These are phyloP conservation scores for Thereva unica DNA, from an alignment of 2,888 invertebrate genomes.

Conservation along the genomic window DNA sequence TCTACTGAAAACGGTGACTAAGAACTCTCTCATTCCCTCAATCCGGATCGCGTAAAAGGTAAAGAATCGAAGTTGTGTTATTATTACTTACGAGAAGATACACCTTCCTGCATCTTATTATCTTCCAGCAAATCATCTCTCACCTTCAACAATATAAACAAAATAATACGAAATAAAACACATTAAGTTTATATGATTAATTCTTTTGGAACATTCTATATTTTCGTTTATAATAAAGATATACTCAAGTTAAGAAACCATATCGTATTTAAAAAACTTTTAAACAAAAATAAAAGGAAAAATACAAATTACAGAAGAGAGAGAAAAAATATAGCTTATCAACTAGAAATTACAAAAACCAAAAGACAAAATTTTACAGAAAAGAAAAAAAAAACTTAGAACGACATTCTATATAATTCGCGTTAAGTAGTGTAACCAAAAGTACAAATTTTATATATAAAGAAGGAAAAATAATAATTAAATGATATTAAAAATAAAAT, in stretches of 20 bases:
- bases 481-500: too few species aligned
- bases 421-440: neutral
- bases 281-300: slow-evolving; percentile 36
- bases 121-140: too few species aligned
- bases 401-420: slow-evolving; percentile 4
- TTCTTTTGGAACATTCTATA: slow-evolving; percentile 27
- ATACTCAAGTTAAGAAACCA: slow-evolving; percentile 33
- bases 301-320: neutral
- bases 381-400: neutral
- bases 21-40: too few species aligned
- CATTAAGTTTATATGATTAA: neutral
- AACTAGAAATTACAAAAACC: slow-evolving; percentile 2
- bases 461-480: too few species aligned
- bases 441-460: too few species aligned
- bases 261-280: slow-evolving; percentile 41
- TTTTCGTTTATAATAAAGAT: slow-evolving; percentile 23
- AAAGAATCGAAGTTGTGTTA: too few species aligned
- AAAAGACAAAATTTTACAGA: neutral
- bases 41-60: too few species aligned
- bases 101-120: too few species aligned
- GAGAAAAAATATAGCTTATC: slow-evolving; percentile 15
- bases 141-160: too few species aligned
- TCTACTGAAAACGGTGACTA: too few species aligned
- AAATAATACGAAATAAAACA: too few species aligned
- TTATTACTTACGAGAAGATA: too few species aligned